Evolutionary conservation across 2,113 vertebrate genomes (phyloP).

Genomic region (Lepisosteus oculatus): DNA sequence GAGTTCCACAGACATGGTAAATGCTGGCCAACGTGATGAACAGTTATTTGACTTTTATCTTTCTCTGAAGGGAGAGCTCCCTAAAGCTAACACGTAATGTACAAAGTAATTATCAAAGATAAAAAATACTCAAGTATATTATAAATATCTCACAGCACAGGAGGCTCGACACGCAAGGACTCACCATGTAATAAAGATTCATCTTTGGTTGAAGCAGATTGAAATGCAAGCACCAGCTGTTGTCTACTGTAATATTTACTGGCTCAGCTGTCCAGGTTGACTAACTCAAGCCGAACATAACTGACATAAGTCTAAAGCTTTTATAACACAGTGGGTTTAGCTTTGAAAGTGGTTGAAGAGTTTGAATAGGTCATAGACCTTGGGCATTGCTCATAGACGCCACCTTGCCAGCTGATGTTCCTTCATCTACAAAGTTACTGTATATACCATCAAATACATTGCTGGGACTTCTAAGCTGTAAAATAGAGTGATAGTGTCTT

Average conservation of each 20-base stretch:
- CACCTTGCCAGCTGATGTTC: too few relatives aligned
- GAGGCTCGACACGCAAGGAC: conserved; percentile 22
- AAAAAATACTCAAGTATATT: conserved; percentile 30
- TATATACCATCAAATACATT: too few relatives aligned
- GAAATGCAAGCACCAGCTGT: conserved; percentile 24
- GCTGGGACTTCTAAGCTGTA: too few relatives aligned
- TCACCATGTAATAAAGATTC: conserved; percentile 17
- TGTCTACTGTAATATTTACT: conserved; percentile 30
- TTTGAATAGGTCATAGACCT: too few relatives aligned
- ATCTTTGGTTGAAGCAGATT: conserved; percentile 18
- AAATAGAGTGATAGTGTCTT: too few relatives aligned
- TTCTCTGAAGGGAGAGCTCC: conserved; percentile 12
- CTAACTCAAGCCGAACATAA: background rate
- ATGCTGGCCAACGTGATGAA: conserved; percentile 23
- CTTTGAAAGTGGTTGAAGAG: background rate
- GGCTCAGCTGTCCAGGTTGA: conserved; percentile 22
- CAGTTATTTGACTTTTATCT: conserved; percentile 10
- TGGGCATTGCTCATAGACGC: too few relatives aligned
- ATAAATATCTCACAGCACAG: conserved; percentile 27
- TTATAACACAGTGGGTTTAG: background rate
- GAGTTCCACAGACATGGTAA: conserved; percentile 23
- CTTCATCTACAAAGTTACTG: too few relatives aligned
- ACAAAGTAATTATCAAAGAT: conserved; percentile 37
- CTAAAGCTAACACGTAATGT: conserved; percentile 27
- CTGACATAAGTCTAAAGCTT: background rate